Evolutionary conservation across 2,888 invertebrate genomes (phyloP), one percentile per base, ranked within the genome.

Genomic region (Drosophila diplacantha): DNA sequence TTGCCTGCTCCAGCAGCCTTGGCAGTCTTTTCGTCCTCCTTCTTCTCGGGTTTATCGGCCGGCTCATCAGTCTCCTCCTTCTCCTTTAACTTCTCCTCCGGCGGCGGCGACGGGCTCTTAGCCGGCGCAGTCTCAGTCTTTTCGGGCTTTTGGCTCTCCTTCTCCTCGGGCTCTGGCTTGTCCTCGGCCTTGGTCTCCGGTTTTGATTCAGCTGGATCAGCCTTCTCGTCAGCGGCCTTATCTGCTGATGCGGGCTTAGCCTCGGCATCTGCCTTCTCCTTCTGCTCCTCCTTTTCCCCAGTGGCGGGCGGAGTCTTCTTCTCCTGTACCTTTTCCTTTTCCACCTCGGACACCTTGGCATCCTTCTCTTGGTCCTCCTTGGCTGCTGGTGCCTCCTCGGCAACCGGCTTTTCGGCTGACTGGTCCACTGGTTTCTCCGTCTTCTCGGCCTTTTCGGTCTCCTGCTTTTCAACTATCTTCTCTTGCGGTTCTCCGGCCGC

Each of bases 391-490:
- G 41, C 26, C 9, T 67, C 53, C 14, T 68, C 52, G 2, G 18
- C 20, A 14, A 16, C 18, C 0, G 31, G 18, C 12, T 62, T 57
- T 3, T 44, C 44, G 7, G 39, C 31, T 6, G 68, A 41, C 62
- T 73, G 68, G 47, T 59, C 68, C 41, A 35, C 53, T 38, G 72
- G 22, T 14, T 59, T 24, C 6, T 57, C 49, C 1, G 65, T 41
- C 62, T 75, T 73, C 44, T 59, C 69, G 38, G 51, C 37, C 43
- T 74, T 72, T n/a, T 72, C 83, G 73, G 31, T 69, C 59, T 67
- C 75, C 61, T 65, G 75, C 56, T 72, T 85, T 55, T 71, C 85
- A 6, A 72, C 68, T 12, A 66, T 75, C 51, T 83, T 60, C 7
- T 72, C 61, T 5, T 64, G 52, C n/a, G 53, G 22, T 12, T 57